These are phyloP conservation scores for Laupala kohalensis DNA, from an alignment of 1,140 invertebrate genomes.

Conservation along the genomic window DNA sequence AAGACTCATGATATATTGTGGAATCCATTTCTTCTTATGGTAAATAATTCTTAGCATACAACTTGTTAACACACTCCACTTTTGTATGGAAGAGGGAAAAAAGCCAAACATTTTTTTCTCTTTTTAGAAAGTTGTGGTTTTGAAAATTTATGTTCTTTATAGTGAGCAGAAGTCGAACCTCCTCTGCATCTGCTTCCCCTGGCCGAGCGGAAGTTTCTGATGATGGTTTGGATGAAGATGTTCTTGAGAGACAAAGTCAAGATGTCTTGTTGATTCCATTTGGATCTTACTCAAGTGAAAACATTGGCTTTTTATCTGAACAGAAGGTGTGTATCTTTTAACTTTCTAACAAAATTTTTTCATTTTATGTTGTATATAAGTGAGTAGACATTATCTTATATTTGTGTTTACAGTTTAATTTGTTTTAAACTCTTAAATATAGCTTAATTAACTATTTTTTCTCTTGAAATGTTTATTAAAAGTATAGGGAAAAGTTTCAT, in stretches of 20 bases:
- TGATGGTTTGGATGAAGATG: conserved; percentile 26
- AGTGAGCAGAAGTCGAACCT: background rate
- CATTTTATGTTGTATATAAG: conserved; percentile 20
- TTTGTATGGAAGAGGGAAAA: no score
- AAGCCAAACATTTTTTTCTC: no score
- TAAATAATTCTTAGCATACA: no score
- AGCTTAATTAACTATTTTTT: background rate
- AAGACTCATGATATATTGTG: no score
- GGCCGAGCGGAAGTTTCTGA: conserved; percentile 19
- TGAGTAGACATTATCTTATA: conserved; percentile 25
- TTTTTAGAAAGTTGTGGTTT: no score
- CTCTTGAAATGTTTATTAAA: no score
- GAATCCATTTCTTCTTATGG: no score
- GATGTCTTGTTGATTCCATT: conserved; percentile 57
- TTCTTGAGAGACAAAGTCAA: conserved; percentile 23
- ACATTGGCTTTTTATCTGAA: conserved; percentile 55
- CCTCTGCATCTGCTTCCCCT: background rate
- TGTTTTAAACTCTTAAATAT: background rate
- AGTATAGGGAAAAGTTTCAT: no score
- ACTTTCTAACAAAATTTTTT: no score
- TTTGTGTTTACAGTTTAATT: conserved; percentile 5
- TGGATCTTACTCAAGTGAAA: conserved; percentile 36
- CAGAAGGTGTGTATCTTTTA: no score
- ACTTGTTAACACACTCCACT: no score
- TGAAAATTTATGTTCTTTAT: no score